Base-by-base conservation (phyloP, 2,888 invertebrate genomes). In the Proisotoma minuta region DNA sequence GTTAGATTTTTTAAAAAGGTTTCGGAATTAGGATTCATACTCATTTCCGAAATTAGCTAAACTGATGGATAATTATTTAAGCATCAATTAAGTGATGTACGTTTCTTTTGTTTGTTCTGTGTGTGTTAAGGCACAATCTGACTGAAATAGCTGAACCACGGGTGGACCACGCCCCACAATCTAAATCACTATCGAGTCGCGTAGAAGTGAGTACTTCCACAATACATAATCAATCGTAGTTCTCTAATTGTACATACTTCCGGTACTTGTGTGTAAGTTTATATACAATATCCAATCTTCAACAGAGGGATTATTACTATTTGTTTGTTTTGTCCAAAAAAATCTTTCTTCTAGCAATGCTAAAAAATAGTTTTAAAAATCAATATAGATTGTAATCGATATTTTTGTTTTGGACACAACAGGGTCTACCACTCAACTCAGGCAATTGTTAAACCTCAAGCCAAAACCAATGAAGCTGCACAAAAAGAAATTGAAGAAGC, bases 401-500 rank as follows among this genome's bases (percentile, higher is more conserved):
- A 5, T 43, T 43, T n/a, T 43, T 43, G 15, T 43, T 43, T 43
- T 43, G 20, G 15, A n/a, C 18, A 27, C 22, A 28, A 5, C 62
- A 71, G 82, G 74, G 87, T 98, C 8, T 87, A 87, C 73, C 98
- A 98, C 79, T 89, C 97, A 0, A 91, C 89, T 1, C 91, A 93
- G 77, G 87, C 93, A 0, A 94, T 96, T 67, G 84, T 87, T 1
- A 92, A 92, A 76, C 96, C 96, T 0, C 93, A 93, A 77, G 90
- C 93, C 0, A 95, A 96, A 78, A 94, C 92, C 72, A 94, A 94
- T 76, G 94, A 95, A 77, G 94, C 93, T 1, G 95, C 95, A 0
- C 91, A 95, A 76, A 85, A 89, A 49, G 96, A 96, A 80, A 94
- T 97, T 60, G 95, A 96, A 78, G 95, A 95, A 78, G 96, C 95